Evolutionary conservation across 2,888 invertebrate genomes (phyloP).

Genomic region (Lottia scabra): DNA sequence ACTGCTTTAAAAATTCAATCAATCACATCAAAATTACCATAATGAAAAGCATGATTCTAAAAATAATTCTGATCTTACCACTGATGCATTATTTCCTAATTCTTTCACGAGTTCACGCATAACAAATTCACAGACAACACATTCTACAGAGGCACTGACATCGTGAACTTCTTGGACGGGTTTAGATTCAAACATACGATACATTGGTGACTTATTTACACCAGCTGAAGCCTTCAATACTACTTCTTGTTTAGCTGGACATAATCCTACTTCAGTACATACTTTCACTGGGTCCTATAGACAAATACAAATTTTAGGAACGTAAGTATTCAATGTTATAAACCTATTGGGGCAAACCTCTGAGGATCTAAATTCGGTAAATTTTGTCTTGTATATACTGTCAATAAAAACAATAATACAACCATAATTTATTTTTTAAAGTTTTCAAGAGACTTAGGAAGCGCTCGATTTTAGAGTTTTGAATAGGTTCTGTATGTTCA

Average conservation of each 20-base stretch:
- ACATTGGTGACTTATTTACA: not conserved
- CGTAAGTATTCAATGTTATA: too few relatives aligned
- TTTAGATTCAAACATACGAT: not conserved
- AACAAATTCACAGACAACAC: slow-evolving; percentile 25
- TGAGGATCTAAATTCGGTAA: too few relatives aligned
- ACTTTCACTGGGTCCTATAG: slow-evolving; percentile 16
- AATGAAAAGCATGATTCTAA: too few relatives aligned
- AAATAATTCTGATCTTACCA: slow-evolving; percentile 7
- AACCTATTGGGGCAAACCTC: too few relatives aligned
- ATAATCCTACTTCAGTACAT: slow-evolving; percentile 17
- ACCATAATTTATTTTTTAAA: too few relatives aligned
- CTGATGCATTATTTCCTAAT: slow-evolving; percentile 17
- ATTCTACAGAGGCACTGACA: not conserved
- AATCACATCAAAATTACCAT: too few relatives aligned
- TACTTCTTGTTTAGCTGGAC: slow-evolving; percentile 1
- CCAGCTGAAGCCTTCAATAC: not conserved
- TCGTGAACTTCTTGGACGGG: not conserved
- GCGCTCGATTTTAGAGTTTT: too few relatives aligned
- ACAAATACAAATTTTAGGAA: not conserved
- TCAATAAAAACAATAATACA: too few relatives aligned
- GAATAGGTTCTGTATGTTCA: too few relatives aligned
- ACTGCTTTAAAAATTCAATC: too few relatives aligned
- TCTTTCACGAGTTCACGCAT: slow-evolving; percentile 18
- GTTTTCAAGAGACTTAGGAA: too few relatives aligned
- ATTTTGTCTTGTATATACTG: too few relatives aligned